Base-by-base conservation (phyloP, 1,140 invertebrate genomes). In the Chelonus insularis region DNA sequence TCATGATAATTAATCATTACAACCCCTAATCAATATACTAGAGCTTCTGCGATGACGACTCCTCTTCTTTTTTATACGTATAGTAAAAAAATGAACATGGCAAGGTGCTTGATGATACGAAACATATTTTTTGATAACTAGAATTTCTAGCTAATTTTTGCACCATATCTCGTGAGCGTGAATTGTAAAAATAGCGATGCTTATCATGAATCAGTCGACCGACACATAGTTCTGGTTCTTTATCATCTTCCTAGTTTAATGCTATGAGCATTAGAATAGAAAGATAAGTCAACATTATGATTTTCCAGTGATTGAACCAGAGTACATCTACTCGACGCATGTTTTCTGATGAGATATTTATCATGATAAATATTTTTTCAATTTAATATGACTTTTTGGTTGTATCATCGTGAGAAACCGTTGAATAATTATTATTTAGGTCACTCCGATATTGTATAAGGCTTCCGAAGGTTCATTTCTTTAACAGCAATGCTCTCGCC, bases 401-500 rank as follows among this genome's bases (percentile, higher is more conserved):
- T 16, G 9, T 29, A 11, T 47, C 48, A 57, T 57, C 45, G 1
- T 58, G 43, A 20, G 23, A 34, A 54, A 57, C 47, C 23, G 23
- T 34, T 45, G 34, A 45, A 25, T 6, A 36, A 55, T 51, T 21
- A 56, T 48, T 6, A 63, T 61, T 8, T 54, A 57, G 63, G 67
- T 80, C 74, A 80, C 57, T 80, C 72, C 51, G 68, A 68, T 36
- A 55, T 36, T 20, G 66, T 56, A 32, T 74, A 79, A 4, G 79
- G 63, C 56, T 80, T 82, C 61, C 79, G 64, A 25, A 80, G 63
- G 55, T 77, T 74, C 18, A 82, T 67, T 50, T 81, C 78, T 45
- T 71, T 75, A 7, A 76, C 75, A 7, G 78, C 78, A 23, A 79
- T 68, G 48, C 72, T 80, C 52, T 82, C 79, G 56, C 78, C 80